Evolutionary conservation across 2,113 vertebrate genomes (phyloP).

Genomic region (Lasiurus cinereus): DNA sequence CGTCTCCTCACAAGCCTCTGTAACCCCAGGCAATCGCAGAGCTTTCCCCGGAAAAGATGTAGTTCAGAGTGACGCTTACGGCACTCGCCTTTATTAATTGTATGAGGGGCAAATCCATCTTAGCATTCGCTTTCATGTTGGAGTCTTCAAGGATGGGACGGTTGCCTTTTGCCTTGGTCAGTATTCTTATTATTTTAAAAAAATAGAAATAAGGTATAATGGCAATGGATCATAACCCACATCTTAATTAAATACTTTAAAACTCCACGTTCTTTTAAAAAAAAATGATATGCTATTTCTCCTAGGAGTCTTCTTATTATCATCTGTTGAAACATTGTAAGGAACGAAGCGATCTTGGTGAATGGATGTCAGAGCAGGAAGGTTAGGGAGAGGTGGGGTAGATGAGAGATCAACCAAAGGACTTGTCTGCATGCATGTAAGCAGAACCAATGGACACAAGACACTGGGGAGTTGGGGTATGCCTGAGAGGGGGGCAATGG

Average conservation of each 20-base stretch:
- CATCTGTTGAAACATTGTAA: neutral
- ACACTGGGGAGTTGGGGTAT: too few species aligned
- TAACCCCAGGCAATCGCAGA: constrained; percentile 68
- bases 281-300: neutral
- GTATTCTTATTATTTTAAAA: neutral
- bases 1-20: constrained; percentile 66
- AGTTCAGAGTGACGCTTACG: constrained; percentile 67
- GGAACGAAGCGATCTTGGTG: constrained; percentile 43
- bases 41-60: constrained; percentile 55
- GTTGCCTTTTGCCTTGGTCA: constrained; percentile 6
- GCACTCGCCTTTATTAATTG: constrained; percentile 76
- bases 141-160: neutral
- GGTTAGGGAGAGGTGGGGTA: too few species aligned
- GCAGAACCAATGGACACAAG: too few species aligned
- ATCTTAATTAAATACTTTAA: constrained; percentile 57
- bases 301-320: neutral
- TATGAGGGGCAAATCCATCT: constrained; percentile 10
- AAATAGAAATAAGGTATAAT: neutral
- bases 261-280: neutral
- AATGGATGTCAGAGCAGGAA: neutral
- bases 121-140: constrained; percentile 55
- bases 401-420: too few species aligned
- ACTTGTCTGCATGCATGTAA: too few species aligned
- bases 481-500: too few species aligned
- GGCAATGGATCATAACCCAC: neutral